These are phyloP conservation scores for Lasioglossum morio DNA, from an alignment of 2,888 invertebrate species.

Conservation along the genomic window DNA sequence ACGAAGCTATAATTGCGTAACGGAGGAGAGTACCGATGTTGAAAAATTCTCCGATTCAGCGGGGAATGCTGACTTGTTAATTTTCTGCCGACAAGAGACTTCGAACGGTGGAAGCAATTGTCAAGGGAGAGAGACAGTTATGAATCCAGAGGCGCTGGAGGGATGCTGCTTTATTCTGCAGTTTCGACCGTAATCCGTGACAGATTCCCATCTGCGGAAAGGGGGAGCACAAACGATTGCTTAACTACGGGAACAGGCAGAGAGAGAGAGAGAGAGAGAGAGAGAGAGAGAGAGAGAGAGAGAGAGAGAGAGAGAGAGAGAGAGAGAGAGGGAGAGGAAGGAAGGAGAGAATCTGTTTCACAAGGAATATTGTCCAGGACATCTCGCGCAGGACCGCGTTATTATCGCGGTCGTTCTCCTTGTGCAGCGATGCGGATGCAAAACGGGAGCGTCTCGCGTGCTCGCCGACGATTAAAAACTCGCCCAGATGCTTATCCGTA, in stretches of 20 bases:
- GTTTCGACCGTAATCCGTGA: background rate
- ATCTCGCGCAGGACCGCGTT: constrained; percentile 2
- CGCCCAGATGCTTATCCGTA: constrained; percentile 30
- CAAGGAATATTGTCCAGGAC: background rate
- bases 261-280: background rate
- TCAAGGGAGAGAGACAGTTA: background rate
- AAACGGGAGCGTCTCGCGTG: constrained; percentile 27
- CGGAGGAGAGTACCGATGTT: background rate
- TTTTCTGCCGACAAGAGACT: background rate
- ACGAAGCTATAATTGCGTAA: background rate
- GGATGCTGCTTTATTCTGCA: background rate
- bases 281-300: background rate
- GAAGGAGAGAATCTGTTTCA: background rate
- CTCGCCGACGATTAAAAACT: constrained; percentile 23
- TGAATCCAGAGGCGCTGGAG: background rate
- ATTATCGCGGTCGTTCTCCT: constrained; percentile 19
- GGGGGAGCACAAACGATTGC: background rate
- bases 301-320: background rate
- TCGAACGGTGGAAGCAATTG: background rate
- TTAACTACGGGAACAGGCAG: background rate
- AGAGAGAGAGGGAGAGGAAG: background rate
- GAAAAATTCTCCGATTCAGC: background rate
- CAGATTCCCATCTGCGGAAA: background rate
- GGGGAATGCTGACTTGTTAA: background rate
- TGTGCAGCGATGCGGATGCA: background rate